phyloP scores from a whole-genome alignment of 35 echinoderm and acorn worm species.

The Diadema setosum region DNA sequence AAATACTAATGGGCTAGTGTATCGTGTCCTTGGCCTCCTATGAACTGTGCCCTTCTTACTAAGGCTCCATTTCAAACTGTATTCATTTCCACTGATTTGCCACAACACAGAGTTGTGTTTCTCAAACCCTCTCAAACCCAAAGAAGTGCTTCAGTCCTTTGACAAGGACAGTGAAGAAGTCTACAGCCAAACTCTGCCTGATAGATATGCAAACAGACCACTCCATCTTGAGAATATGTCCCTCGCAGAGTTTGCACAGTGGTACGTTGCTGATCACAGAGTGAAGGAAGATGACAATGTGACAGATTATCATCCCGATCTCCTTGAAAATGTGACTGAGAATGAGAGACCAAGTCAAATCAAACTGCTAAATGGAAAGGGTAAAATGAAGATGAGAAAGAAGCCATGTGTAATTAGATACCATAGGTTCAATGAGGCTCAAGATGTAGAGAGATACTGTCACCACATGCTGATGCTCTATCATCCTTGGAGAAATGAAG shows the following conservation, averaged over 20 bases:
- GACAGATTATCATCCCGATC: not conserved
- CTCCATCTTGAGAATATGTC: not conserved
- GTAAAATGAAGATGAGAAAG: not conserved
- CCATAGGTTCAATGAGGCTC: not conserved
- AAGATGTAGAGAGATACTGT: not conserved
- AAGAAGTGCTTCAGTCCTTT: not conserved
- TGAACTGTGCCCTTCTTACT: too few species aligned
- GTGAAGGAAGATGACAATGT: not conserved
- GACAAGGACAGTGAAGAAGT: not conserved
- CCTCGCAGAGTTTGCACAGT: not conserved
- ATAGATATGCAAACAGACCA: slow-evolving; percentile 38
- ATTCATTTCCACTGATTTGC: not conserved
- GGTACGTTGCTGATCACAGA: not conserved
- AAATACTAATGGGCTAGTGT: slow-evolving; percentile 40
- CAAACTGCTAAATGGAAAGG: not conserved
- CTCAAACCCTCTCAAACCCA: slow-evolving; percentile 17
- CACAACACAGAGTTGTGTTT: not conserved
- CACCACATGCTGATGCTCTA: not conserved
- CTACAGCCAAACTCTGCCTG: not conserved
- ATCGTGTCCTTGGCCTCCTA: not conserved
- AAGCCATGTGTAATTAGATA: not conserved
- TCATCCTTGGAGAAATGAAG: not conserved
- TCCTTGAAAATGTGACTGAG: too few species aligned
- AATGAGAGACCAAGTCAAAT: too few species aligned
- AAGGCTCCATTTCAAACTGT: not conserved